Evolutionary conservation across 2,888 invertebrate species (phyloP).

Genomic region (Syrista parreyssii): DNA sequence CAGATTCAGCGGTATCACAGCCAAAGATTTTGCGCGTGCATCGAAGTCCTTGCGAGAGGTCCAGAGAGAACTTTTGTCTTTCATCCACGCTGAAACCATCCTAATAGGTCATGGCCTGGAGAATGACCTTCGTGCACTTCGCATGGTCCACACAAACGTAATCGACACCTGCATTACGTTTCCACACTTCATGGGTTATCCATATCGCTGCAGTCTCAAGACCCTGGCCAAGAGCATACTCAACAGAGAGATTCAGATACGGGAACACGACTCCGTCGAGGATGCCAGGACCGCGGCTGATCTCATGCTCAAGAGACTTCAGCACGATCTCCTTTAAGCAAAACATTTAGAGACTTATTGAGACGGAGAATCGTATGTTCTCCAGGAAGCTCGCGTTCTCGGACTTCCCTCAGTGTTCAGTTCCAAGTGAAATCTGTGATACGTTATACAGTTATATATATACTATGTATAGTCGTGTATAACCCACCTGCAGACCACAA

Average conservation of each 20-base stretch:
- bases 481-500: constrained; percentile 14
- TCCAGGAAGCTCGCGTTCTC: background rate
- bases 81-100: constrained; percentile 86
- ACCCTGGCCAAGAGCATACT: constrained; percentile 80
- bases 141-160: constrained; percentile 83
- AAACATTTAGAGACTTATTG: background rate
- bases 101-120: constrained; percentile 96
- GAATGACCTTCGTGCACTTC: constrained; percentile 89
- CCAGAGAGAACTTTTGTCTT: constrained; percentile 85
- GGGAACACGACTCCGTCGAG: constrained; percentile 89
- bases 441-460: constrained; percentile 39
- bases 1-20: constrained; percentile 91
- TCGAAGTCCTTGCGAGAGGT: constrained; percentile 81
- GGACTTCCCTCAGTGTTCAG: constrained; percentile 37
- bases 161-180: constrained; percentile 92
- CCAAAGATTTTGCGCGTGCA: constrained; percentile 71
- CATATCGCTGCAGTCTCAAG: constrained; percentile 85
- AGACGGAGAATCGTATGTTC: background rate
- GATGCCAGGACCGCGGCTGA: constrained; percentile 93
- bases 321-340: constrained; percentile 28
- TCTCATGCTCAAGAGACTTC: constrained; percentile 74
- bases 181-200: constrained; percentile 87
- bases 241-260: constrained; percentile 83
- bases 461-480: constrained; percentile 11
- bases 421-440: constrained; percentile 58